Conservation (phyloP, 2,888 invertebrate genomes). For the Celastrina argiolus region DNA sequence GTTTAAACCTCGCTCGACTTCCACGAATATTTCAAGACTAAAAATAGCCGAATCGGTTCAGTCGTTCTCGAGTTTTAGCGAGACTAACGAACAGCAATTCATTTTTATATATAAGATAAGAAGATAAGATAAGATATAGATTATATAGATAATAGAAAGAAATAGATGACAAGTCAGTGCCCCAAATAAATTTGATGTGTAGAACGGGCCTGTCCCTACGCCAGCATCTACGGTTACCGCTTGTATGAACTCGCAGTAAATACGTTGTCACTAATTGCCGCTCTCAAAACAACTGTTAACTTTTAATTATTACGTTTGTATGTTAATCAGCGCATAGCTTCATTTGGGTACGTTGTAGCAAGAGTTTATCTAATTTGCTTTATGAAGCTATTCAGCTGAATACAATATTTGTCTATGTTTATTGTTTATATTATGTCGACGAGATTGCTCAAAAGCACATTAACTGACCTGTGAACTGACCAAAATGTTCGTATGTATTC, state of each 20-base stretch:
- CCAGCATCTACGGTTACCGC: neutral
- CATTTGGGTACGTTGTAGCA: neutral
- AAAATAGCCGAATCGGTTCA: too few species aligned
- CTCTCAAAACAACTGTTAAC: conserved; percentile 9
- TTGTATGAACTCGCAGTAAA: neutral
- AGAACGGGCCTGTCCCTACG: neutral
- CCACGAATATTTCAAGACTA: too few species aligned
- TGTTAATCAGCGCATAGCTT: neutral
- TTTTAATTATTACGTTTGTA: conserved; percentile 1
- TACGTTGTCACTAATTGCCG: neutral
- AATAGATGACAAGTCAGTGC: too few species aligned
- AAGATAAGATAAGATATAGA: too few species aligned
- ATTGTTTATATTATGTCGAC: neutral
- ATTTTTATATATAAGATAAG: too few species aligned
- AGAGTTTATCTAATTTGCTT: neutral
- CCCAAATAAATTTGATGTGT: neutral
- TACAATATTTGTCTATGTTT: neutral
- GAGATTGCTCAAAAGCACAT: too few species aligned
- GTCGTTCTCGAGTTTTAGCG: too few species aligned
- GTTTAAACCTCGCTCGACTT: too few species aligned
- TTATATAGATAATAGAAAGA: too few species aligned
- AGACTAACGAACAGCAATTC: too few species aligned
- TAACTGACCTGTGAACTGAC: too few species aligned
- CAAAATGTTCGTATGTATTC: too few species aligned
- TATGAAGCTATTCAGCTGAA: neutral